Base-by-base conservation (phyloP, 2,888 invertebrate species). In the Leptinotarsa rubiginosa region DNA sequence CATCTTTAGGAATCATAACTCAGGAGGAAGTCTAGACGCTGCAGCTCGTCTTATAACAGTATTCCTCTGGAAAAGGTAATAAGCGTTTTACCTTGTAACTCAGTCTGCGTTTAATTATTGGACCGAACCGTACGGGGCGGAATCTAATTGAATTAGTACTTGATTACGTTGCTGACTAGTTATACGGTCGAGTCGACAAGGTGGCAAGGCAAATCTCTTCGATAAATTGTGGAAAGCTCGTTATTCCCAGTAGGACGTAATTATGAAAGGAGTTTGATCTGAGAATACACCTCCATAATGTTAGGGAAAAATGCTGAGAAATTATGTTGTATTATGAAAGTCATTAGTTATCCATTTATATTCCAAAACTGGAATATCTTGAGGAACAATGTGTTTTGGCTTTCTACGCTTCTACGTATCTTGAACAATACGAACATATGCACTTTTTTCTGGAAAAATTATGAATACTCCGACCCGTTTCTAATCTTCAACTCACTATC, bases 71-170 rank as follows among this genome's bases (percentile, higher is more conserved):
- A 47, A 18, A 15, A 41, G 31, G 68, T 22, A 25, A 41, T 68
- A 31, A 68, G 54, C 68, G 68, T 68, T 80, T 78, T 77, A 76
- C 75, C 75, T 76, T 72, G 75, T 80, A 76, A 77, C 79, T 69
- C 77, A 77, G 79, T 64, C 71, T 76, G 72, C 82, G 80, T 83
- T 83, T 84, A 82, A 84, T 83, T 84, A 83, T 82, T 76, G 75
- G 78, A 79, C 80, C 80, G 75, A 77, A 79, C 80, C 80, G 80
- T 80, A 78, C 79, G 79, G 81, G 75, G 82, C 78, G 71, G 76
- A 77, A 79, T 77, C 79, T 84, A 83, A 84, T 84, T 82, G 82
- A 84, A 83, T 84, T 83, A 83, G 80, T 75, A 78, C 79, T 81
- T 83, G 82, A 84, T 83, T 83, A 81, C 81, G 41, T 52, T 54